Base-by-base conservation (phyloP, 1,140 invertebrate species). In the Macrocentrus cingulum region DNA sequence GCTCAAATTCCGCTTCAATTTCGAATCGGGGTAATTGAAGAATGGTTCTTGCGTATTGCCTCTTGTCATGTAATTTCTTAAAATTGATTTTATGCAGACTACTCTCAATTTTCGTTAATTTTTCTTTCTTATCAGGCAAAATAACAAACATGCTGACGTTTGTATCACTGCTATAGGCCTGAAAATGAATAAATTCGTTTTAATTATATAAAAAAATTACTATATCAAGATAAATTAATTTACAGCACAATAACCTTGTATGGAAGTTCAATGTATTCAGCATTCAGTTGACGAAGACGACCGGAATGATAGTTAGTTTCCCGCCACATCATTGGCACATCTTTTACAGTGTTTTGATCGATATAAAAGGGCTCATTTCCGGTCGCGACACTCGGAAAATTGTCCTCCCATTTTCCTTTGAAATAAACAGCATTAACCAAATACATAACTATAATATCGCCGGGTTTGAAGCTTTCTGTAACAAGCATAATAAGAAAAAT, bases 361-460 rank as follows among this genome's bases (percentile, higher is more conserved):
- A 76, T 58, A 61, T 75, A 72, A 66, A 83, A 83, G 34, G 66
- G 55, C 45, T 69, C 74, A 34, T 74, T 63, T 13, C 49, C 51
- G 13, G 81, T 84, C 42, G 57, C 22, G n/a, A 66, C 55, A 34
- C 53, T 23, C 19, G 72, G 58, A 68, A 84, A 84, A 51, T 62
- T 65, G 49, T 77, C 32, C 25, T 65, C 44, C 82, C 82, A 84
- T 46, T 54, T 62, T n/a, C 77, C 61, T 74, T 92, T 93, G 75
- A 95, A 95, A 70, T 94, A 92, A 29, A 95, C 81, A 5, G 91
- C 91, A 76, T 94, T 95, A 1, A 91, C 78, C n/a, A n/a, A n/a
- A n/a, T n/a, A n/a, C 0, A 95, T 76, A 6, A 94, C 82, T 15
- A 93, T 7, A 2, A 5, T 19, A n/a, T 15, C 22, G 11, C 13